Base-by-base conservation (phyloP, 2,888 invertebrate species). In the Pristionchus exspectatus region DNA sequence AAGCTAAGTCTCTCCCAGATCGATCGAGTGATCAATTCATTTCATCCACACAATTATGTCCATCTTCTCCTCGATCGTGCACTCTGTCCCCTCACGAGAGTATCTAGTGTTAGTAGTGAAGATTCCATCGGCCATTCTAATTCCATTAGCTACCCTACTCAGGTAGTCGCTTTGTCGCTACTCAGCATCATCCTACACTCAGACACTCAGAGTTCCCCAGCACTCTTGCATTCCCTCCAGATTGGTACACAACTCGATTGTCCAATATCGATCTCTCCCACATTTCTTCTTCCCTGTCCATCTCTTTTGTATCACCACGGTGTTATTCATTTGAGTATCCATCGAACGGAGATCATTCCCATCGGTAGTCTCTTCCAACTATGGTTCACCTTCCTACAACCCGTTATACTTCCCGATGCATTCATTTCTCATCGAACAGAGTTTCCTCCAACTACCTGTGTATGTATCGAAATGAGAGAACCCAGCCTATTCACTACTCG, bases 341-440 rank as follows among this genome's bases (percentile, higher is more conserved):
- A 81, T 81, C 81, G 81, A 81, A 44, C 81, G 38, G 10, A 81
- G 81, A 81, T 81, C n/a, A 21, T 72, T 21, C 33, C 72, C 63
- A 63, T 63, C 63, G 63, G 63, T 63, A n/a, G 18, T 69, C 24
- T 24, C 24, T 27, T 69, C n/a, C 63, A 16, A 4, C 18, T 24
- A 59, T 59, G 24, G 59, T 21, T 24, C 38, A 10, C 7, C 54
- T 7, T 59, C 63, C 24, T n/a, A 63, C 63, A 21, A 12, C 59
- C 24, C 24, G 59, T 59, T 59, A 18, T 59, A 12, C 59, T 63
- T 63, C n/a, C 63, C 63, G 24, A 24, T 63, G 63, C 63, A 63
- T 63, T 63, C 63, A n/a, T 63, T 63, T 5, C n/a, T 4, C 24
- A 63, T 63, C 63, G 63, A 63, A 63, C 63, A 63, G 63, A n/a